Evolutionary conservation across 1,140 invertebrate species (phyloP), one percentile per base, ranked within the genome.

Genomic region (Andrena cerasifolii): DNA sequence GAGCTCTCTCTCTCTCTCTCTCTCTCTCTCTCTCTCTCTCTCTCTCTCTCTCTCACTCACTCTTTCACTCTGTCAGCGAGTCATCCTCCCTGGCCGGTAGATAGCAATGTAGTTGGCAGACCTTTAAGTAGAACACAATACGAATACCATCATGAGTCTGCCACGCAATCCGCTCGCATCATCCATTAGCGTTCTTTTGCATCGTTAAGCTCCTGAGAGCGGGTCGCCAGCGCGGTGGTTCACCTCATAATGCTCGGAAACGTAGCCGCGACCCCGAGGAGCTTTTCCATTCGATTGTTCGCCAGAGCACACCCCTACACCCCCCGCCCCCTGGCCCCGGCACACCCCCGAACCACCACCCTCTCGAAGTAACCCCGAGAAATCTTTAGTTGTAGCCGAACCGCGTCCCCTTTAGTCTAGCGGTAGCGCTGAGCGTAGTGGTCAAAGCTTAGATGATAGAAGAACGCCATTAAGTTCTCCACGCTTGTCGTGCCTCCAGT

Each of bases 401-500:
- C n/a, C 33, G 33, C 24, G 33, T 61, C 58, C n/a, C 36, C 36
- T 40, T 61, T 61, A 76, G 72, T 66, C 21, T 79, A 79, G 71
- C 62, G 74, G 71, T 79, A 79, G 78, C 77, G 62, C 49, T 47
- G 71, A 78, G 33, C 28, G 74, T 78, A 78, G 70, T 28, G 49
- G 31, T 49, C 53, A 45, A n/a, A 24, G 12, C n/a, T 47, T 82
- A 83, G 80, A 83, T 79, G 56, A 82, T 75, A 75, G 73, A 75
- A 36, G 53, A 65, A 68, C 36, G 36, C 53, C 73, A 75, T 75
- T 33, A n/a, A 66, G 36, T 58, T 26, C 0, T 45, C 12, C 51
- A 56, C 24, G 73, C 73, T 76, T 73, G 49, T 58, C 65, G 53
- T 67, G 53, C 24, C 31, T n/a, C 18, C 53, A 26, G 53, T 74